A percentile compares a stretch with the other conserved stretches of the same genome.
Conservation (phyloP, 2,113 vertebrate genomes). For the Patagioenas fasciata region DNA sequence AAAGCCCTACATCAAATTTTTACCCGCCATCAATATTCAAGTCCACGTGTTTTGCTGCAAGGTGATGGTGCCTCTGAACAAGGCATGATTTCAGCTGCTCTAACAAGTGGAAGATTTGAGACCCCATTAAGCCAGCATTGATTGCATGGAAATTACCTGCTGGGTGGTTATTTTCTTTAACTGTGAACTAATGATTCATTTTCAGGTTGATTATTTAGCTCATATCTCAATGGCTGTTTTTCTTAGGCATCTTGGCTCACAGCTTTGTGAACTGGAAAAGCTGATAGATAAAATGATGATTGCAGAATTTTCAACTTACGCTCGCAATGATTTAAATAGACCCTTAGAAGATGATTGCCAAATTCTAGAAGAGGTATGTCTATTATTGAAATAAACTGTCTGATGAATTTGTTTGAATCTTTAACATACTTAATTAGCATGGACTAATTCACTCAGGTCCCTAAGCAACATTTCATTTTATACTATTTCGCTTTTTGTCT, state of each 20-base stretch:
- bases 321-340: slow-evolving; percentile 89
- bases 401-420: slow-evolving; percentile 44
- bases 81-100: background rate
- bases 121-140: background rate
- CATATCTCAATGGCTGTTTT: slow-evolving; percentile 42
- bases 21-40: slow-evolving; percentile 7
- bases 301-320: slow-evolving; percentile 95
- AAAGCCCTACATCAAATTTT: background rate
- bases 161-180: slow-evolving; percentile 6
- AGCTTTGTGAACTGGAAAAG: slow-evolving; percentile 98
- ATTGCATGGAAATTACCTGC: slow-evolving; percentile 47
- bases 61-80: slow-evolving; percentile 13
- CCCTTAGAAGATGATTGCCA: slow-evolving; percentile 89
- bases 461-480: background rate
- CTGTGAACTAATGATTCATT: slow-evolving; percentile 18
- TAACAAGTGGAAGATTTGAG: background rate
- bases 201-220: slow-evolving; percentile 35
- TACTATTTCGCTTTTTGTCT: background rate
- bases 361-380: slow-evolving; percentile 92
- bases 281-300: slow-evolving; percentile 99
- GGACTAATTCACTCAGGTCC: background rate
- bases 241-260: slow-evolving; percentile 94
- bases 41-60: background rate
- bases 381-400: slow-evolving; percentile 41
- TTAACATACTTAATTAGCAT: slow-evolving; percentile 20